Evolutionary conservation across 2,888 invertebrate species (phyloP).

Genomic region (Calephelis perditalis): DNA sequence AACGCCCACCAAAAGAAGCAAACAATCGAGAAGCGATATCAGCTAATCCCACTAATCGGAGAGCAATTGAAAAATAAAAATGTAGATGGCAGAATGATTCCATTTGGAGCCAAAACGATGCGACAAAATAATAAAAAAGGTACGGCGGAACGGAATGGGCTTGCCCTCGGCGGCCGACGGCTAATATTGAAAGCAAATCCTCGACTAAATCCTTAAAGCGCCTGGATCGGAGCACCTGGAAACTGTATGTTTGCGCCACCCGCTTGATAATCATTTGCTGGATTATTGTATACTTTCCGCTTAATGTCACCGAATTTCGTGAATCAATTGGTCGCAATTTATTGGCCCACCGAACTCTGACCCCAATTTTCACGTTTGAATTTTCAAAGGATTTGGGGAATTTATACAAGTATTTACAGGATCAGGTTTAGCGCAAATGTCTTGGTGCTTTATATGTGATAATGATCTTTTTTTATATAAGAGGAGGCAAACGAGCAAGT

Average conservation of each 20-base stretch:
- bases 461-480: background rate
- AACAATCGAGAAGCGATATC: conserved; percentile 74
- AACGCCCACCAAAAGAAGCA: conserved; percentile 68
- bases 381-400: conserved; percentile 38
- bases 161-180: conserved; percentile 62
- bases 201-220: conserved; percentile 77
- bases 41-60: conserved; percentile 77
- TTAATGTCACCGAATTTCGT: conserved; percentile 61
- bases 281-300: conserved; percentile 72
- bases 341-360: conserved; percentile 36
- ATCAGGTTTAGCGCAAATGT: conserved; percentile 25
- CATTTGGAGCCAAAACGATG: conserved; percentile 77
- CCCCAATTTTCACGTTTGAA: conserved; percentile 42
- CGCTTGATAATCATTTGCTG: conserved; percentile 67
- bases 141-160: conserved; percentile 62
- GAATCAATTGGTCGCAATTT: conserved; percentile 52
- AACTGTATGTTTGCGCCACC: conserved; percentile 63
- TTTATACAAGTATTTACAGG: conserved; percentile 29
- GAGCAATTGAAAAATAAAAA: conserved; percentile 79
- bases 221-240: conserved; percentile 74
- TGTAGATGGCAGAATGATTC: conserved; percentile 78
- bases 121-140: conserved; percentile 78
- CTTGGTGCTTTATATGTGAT: conserved; percentile 13
- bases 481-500: no score
- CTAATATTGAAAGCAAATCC: conserved; percentile 80